Evolutionary conservation across 1,140 invertebrate genomes (phyloP).

Genomic region (Homarus americanus): DNA sequence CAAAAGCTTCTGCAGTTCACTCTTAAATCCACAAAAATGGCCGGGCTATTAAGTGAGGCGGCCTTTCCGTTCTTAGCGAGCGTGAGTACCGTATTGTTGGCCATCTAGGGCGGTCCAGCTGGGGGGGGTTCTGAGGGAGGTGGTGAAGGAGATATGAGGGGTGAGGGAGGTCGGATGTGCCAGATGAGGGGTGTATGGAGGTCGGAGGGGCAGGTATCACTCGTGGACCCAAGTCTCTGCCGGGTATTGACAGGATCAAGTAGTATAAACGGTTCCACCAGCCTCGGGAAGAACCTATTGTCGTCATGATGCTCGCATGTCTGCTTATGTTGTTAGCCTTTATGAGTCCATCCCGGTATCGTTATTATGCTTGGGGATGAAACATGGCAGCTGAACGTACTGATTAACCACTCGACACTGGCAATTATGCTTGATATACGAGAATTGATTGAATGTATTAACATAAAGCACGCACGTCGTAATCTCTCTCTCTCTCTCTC

Average conservation of each 20-base stretch:
- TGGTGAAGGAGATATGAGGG: not conserved
- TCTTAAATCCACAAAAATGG: no score
- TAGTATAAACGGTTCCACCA: not conserved
- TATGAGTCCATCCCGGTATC: conserved; percentile 31
- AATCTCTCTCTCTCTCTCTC: not conserved
- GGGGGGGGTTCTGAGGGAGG: no score
- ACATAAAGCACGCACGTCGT: conserved; percentile 51
- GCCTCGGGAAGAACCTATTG: not conserved
- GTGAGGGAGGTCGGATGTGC: not conserved
- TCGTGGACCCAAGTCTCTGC: not conserved
- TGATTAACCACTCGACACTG: not conserved
- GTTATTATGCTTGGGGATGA: conserved; percentile 30
- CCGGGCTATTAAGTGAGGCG: no score
- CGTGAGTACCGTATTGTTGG: no score
- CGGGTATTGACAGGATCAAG: not conserved
- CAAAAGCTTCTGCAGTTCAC: no score
- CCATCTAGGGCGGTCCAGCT: no score
- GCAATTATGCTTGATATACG: conserved; percentile 25
- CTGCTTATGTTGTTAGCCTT: conserved; percentile 1
- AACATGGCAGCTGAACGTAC: conserved; percentile 5
- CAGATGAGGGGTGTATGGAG: no score
- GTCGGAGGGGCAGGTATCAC: not conserved
- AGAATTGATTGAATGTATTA: conserved; percentile 54
- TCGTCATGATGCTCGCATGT: not conserved
- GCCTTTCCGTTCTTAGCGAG: no score